These are phyloP conservation scores for Ladona fulva DNA, from an alignment of 1,140 invertebrate genomes.

Conservation along the genomic window DNA sequence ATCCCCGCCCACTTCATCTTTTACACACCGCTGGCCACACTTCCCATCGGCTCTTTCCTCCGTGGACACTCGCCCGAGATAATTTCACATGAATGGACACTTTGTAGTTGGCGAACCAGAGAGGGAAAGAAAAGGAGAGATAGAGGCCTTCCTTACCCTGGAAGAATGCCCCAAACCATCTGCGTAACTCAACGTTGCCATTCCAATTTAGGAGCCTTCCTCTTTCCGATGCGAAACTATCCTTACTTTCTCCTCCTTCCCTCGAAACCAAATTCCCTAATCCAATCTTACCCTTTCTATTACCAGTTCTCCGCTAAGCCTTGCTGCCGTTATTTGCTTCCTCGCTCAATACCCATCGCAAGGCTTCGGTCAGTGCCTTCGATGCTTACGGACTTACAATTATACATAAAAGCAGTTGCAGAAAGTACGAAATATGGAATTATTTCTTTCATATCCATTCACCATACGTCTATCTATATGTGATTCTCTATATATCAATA, in stretches of 20 bases:
- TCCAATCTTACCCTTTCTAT: neutral
- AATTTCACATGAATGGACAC: conserved; percentile 9
- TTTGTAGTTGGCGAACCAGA: neutral
- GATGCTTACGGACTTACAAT: too few relatives aligned
- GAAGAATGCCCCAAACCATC: neutral
- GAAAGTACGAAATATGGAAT: too few relatives aligned
- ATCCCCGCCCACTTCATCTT: neutral
- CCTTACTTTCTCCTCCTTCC: too few relatives aligned
- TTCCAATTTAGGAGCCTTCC: neutral
- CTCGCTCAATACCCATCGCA: too few relatives aligned
- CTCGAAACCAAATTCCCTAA: too few relatives aligned
- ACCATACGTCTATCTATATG: too few relatives aligned
- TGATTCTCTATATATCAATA: too few relatives aligned
- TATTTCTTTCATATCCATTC: too few relatives aligned
- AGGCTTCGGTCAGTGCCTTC: too few relatives aligned
- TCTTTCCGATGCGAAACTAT: neutral
- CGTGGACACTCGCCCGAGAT: neutral
- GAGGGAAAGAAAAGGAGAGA: neutral
- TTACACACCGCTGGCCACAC: neutral
- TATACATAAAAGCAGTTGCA: too few relatives aligned
- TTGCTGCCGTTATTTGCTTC: too few relatives aligned
- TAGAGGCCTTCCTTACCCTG: neutral
- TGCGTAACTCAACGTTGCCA: neutral
- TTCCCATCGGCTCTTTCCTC: neutral
- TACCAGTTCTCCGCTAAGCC: neutral